Conservation (phyloP, 2,113 vertebrate species). For the Cynopterus brachyotis region DNA sequence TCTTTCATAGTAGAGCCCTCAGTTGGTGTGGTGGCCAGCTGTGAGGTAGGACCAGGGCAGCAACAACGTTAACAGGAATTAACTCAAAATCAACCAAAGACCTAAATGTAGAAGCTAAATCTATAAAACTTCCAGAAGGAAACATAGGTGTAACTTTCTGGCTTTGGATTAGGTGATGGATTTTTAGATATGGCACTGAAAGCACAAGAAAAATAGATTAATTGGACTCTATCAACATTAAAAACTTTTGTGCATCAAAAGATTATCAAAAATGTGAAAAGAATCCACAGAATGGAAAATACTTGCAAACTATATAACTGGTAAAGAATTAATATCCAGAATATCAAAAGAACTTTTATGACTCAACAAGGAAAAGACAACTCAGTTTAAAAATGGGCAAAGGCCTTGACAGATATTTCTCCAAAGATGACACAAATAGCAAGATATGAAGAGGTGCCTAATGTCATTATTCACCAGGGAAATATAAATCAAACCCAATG, state of each 20-base stretch:
- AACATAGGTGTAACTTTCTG: background rate
- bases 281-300: background rate
- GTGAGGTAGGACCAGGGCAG: background rate
- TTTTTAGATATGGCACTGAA: background rate
- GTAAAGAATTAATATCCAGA: background rate
- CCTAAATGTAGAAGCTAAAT: background rate
- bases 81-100: background rate
- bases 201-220: background rate
- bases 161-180: background rate
- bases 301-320: background rate
- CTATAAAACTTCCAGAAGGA: background rate
- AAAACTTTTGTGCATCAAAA: background rate
- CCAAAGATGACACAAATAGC: background rate
- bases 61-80: background rate
- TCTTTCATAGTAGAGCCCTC: background rate
- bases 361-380: background rate
- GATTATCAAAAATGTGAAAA: background rate
- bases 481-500: background rate
- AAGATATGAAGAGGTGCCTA: background rate
- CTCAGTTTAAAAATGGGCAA: background rate
- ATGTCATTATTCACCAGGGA: background rate
- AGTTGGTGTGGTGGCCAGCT: accelerated
- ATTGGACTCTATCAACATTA: background rate
- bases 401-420: background rate
- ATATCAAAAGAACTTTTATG: background rate